phyloP scores from a whole-genome alignment of 2,797 vertebrate species.

The Melanotaenia trifasciata region DNA sequence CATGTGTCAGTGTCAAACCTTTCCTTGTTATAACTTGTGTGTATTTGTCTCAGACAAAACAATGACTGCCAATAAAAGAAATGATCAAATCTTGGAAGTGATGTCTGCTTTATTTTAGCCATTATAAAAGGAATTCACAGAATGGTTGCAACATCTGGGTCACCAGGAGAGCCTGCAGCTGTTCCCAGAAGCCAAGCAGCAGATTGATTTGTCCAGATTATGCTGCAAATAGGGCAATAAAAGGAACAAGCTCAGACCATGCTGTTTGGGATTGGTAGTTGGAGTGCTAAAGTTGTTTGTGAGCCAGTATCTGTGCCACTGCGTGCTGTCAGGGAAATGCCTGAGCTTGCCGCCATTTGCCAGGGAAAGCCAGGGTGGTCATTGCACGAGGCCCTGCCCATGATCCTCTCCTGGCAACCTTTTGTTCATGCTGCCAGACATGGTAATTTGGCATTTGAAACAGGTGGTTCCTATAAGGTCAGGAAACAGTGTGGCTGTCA shows the following conservation, averaged over 20 bases:
- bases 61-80: slow-evolving; percentile 79
- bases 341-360: slow-evolving; percentile 36
- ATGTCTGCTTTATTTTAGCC: slow-evolving; percentile 30
- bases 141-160: slow-evolving; percentile 28
- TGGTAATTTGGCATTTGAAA: slow-evolving; percentile 81
- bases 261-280: slow-evolving; percentile 34
- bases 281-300: slow-evolving; percentile 24
- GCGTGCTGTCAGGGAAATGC: slow-evolving; percentile 44
- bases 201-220: slow-evolving; percentile 46
- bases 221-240: slow-evolving; percentile 38
- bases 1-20: slow-evolving; percentile 57
- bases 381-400: slow-evolving; percentile 42
- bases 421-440: slow-evolving; percentile 64
- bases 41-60: slow-evolving; percentile 64
- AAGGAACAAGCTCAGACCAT: slow-evolving; percentile 12
- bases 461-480: slow-evolving; percentile 77
- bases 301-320: slow-evolving; percentile 39
- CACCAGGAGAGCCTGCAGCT: slow-evolving; percentile 32
- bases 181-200: slow-evolving; percentile 23
- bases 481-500: slow-evolving; percentile 72
- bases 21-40: slow-evolving; percentile 58
- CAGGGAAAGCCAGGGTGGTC: slow-evolving; percentile 28
- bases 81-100: slow-evolving; percentile 32
- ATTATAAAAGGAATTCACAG: background rate
- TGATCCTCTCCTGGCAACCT: slow-evolving; percentile 59